Conservation (phyloP, 2,797 vertebrate species). For the Yasuhikotakia modesta region DNA sequence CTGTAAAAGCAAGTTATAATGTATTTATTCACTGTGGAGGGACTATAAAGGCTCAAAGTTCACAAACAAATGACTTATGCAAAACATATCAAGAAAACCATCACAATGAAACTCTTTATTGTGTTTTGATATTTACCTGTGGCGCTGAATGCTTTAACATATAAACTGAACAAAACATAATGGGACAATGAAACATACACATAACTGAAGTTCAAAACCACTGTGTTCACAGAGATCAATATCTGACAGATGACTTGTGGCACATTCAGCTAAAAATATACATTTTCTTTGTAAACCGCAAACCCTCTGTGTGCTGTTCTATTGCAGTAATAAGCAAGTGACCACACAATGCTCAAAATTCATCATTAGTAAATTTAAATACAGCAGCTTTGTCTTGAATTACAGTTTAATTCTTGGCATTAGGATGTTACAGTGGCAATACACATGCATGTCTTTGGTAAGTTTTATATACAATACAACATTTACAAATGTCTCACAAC, state of each 20-base stretch:
- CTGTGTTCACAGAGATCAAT: background rate
- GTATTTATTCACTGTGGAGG: background rate
- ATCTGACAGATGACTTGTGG: background rate
- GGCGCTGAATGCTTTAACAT: background rate
- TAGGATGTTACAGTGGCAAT: background rate
- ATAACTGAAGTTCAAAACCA: constrained; percentile 4
- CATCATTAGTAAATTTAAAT: background rate
- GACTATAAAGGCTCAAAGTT: background rate
- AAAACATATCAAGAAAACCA: background rate
- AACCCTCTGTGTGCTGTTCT: background rate
- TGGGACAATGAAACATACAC: background rate
- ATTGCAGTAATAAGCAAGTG: background rate
- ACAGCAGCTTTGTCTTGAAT: background rate
- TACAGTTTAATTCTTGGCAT: background rate
- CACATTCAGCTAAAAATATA: constrained; percentile 11
- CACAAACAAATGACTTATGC: background rate
- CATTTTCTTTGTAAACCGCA: constrained; percentile 1
- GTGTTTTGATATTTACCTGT: background rate
- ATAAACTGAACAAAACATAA: background rate
- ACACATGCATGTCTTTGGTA: background rate
- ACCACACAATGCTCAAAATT: background rate
- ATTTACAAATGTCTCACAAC: constrained; percentile 10
- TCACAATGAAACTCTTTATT: constrained; percentile 6
- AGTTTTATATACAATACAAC: constrained; percentile 9
- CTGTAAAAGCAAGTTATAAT: background rate